phyloP scores from a whole-genome alignment of 1,140 invertebrate species.

The Drosophila melanica region DNA sequence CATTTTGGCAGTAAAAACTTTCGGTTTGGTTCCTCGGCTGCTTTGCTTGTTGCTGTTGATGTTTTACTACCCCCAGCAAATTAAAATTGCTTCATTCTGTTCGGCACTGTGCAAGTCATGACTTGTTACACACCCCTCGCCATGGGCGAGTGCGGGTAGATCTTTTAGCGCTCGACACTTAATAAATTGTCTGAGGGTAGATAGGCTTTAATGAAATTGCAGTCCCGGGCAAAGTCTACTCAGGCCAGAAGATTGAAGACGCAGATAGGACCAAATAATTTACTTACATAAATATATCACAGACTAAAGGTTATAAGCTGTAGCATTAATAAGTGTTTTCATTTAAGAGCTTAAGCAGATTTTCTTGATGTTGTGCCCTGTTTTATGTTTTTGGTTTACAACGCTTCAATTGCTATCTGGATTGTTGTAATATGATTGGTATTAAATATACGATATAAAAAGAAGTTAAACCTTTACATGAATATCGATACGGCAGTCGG shows the following conservation, averaged over 20 bases:
- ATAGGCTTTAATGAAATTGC: conserved; percentile 68
- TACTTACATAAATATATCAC: conserved; percentile 11
- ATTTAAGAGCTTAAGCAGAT: too few species aligned
- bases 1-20: conserved; percentile 55
- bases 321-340: too few species aligned
- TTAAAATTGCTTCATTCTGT: conserved; percentile 79
- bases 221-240: conserved; percentile 20
- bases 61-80: conserved; percentile 76
- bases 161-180: conserved; percentile 74
- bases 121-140: conserved; percentile 52
- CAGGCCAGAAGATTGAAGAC: conserved; percentile 16
- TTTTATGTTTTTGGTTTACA: too few species aligned
- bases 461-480: too few species aligned
- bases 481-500: too few species aligned
- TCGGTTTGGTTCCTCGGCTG: conserved; percentile 39
- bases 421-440: too few species aligned
- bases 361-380: too few species aligned
- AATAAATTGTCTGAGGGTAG: conserved; percentile 68
- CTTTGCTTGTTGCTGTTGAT: conserved; percentile 66
- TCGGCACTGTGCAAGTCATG: conserved; percentile 61
- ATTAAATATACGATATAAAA: too few species aligned
- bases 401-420: too few species aligned
- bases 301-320: not conserved
- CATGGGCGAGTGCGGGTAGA: conserved; percentile 49
- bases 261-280: conserved; percentile 31